Conservation (phyloP, 2,888 invertebrate genomes). For the Noctua fimbriata region DNA sequence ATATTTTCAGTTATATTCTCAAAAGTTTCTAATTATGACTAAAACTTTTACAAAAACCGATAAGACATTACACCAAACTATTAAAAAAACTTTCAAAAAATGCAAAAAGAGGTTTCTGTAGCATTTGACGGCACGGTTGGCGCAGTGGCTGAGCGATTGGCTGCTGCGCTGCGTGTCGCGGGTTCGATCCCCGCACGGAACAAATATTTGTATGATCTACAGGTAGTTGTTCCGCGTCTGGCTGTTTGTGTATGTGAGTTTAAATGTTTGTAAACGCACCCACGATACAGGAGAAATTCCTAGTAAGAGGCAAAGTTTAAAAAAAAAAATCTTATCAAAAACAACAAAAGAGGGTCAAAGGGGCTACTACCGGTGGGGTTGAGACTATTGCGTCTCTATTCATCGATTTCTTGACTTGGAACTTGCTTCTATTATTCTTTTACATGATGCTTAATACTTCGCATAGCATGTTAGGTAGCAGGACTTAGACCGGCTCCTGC, state of each 20-base stretch:
- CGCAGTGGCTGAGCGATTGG: no score
- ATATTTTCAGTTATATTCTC: no score
- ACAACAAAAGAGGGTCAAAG: conserved; percentile 40
- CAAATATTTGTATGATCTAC: no score
- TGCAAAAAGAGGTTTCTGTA: conserved; percentile 1
- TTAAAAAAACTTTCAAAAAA: neutral
- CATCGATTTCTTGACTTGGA: conserved; percentile 2
- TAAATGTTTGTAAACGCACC: no score
- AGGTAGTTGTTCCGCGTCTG: no score
- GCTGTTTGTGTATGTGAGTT: no score
- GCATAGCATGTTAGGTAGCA: conserved; percentile 9
- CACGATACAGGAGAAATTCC: no score
- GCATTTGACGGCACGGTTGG: no score
- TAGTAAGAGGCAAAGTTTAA: no score
- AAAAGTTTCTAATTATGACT: neutral
- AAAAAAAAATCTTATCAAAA: neutral
- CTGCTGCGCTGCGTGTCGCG: no score
- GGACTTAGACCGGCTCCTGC: conserved; percentile 49
- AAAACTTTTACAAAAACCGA: neutral
- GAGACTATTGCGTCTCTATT: conserved; percentile 32
- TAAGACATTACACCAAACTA: neutral
- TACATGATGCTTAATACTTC: conserved; percentile 23
- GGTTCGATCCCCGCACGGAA: no score
- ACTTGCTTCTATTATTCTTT: neutral
- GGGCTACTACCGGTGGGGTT: conserved; percentile 44